Conservation (phyloP, 2,797 vertebrate species). For the Bucorvus abyssinicus region DNA sequence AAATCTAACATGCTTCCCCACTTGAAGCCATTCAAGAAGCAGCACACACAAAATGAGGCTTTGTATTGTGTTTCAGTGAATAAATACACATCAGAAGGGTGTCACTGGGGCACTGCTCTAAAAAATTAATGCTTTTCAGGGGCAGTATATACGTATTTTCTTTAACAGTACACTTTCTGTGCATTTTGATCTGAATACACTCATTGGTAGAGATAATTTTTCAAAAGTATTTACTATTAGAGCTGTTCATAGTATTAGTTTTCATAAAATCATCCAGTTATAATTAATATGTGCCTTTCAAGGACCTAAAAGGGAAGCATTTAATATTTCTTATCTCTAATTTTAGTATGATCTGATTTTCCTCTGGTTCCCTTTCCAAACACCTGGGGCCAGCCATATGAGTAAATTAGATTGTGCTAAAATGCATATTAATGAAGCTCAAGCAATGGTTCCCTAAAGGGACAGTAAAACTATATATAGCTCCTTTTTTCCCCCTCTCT, state of each 20-base stretch:
- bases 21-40: not conserved
- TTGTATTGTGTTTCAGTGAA: not conserved
- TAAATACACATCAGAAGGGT: constrained; percentile 5
- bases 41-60: not conserved
- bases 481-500: constrained; percentile 29
- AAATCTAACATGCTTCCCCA: not conserved
- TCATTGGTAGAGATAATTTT: constrained; percentile 45
- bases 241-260: constrained; percentile 53
- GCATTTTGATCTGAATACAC: constrained; percentile 13
- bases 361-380: constrained; percentile 71
- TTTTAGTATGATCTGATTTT: constrained; percentile 75
- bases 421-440: constrained; percentile 77
- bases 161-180: constrained; percentile 14
- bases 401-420: constrained; percentile 77
- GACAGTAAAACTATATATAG: constrained; percentile 63
- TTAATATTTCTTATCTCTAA: constrained; percentile 70
- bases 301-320: constrained; percentile 66
- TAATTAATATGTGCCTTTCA: constrained; percentile 73
- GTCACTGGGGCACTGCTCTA: not conserved
- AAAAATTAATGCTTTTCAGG: not conserved
- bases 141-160: not conserved
- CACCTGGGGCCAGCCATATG: constrained; percentile 72
- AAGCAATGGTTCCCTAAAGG: constrained; percentile 65
- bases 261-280: constrained; percentile 63
- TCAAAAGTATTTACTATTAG: constrained; percentile 51